Percentiles rank a stretch among this genome's conserved stretches.
These are phyloP conservation scores for Eumaeus atala DNA, from an alignment of 1,140 invertebrate genomes.

Conservation along the genomic window DNA sequence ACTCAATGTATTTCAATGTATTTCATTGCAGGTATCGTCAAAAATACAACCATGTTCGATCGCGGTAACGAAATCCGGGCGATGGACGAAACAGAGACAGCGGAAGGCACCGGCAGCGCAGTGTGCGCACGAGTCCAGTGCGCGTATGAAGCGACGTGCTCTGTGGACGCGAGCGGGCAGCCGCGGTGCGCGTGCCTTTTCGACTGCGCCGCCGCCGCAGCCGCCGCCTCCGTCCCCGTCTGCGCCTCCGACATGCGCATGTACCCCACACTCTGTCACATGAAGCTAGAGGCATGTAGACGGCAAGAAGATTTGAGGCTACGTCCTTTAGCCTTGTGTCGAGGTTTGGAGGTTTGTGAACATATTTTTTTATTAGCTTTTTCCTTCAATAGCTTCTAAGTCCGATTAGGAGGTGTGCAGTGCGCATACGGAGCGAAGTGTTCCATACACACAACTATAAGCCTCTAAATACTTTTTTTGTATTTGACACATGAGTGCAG, in stretches of 20 bases:
- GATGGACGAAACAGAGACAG: conserved; percentile 45
- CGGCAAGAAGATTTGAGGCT: conserved; percentile 86
- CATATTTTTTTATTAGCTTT: no score
- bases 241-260: conserved; percentile 88
- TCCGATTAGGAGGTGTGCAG: no score
- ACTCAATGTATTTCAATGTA: background rate
- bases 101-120: conserved; percentile 41
- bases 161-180: conserved; percentile 79
- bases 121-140: conserved; percentile 88
- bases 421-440: no score
- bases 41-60: conserved; percentile 37
- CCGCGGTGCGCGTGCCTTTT: conserved; percentile 81
- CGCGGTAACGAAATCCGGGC: conserved; percentile 48
- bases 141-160: conserved; percentile 88
- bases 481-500: no score
- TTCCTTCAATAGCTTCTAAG: no score
- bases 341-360: conserved; percentile 47
- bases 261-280: conserved; percentile 89
- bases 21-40: conserved; percentile 33
- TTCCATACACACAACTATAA: no score
- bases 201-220: conserved; percentile 76
- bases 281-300: conserved; percentile 90
- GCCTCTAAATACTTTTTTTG: no score
- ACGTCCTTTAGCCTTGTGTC: conserved; percentile 56
- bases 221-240: conserved; percentile 76